These are phyloP conservation scores for Hippocampus zosterae DNA, from an alignment of 2,113 vertebrate species.

Conservation along the genomic window DNA sequence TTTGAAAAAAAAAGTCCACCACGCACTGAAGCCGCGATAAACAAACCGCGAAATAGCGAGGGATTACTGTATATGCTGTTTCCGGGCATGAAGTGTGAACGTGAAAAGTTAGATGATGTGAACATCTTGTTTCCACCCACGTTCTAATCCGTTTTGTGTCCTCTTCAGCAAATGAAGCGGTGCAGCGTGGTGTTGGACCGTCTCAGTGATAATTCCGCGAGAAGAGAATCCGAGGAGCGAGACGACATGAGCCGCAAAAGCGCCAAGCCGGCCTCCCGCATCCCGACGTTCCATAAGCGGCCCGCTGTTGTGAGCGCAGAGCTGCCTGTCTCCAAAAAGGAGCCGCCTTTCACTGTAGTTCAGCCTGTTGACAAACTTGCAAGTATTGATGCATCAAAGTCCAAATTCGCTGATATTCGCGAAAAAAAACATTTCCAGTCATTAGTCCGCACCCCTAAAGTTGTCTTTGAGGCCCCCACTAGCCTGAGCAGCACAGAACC, in stretches of 20 bases:
- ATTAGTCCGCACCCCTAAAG: conserved; percentile 22
- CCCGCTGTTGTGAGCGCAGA: conserved; percentile 23
- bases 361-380: conserved; percentile 37
- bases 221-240: conserved; percentile 52
- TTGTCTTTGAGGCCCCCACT: conserved; percentile 17
- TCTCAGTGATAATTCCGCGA: conserved; percentile 26
- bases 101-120: too few species aligned
- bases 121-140: neutral
- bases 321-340: conserved; percentile 33
- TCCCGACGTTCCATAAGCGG: conserved; percentile 72
- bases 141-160: conserved; percentile 1
- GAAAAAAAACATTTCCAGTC: conserved; percentile 33
- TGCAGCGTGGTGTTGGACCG: conserved; percentile 60
- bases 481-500: conserved; percentile 16
- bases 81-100: too few species aligned
- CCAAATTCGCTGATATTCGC: conserved; percentile 38
- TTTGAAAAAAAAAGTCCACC: too few species aligned
- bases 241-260: conserved; percentile 63
- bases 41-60: too few species aligned
- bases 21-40: too few species aligned
- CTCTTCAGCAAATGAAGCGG: conserved; percentile 43
- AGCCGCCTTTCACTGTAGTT: conserved; percentile 18
- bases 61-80: too few species aligned
- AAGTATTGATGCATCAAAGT: conserved; percentile 23
- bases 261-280: conserved; percentile 60